A percentile compares a stretch with the other conserved stretches of the same genome.
These are phyloP conservation scores for Luidia sarsii DNA, from an alignment of 53 echinoderm and acorn worm species.

Conservation along the genomic window DNA sequence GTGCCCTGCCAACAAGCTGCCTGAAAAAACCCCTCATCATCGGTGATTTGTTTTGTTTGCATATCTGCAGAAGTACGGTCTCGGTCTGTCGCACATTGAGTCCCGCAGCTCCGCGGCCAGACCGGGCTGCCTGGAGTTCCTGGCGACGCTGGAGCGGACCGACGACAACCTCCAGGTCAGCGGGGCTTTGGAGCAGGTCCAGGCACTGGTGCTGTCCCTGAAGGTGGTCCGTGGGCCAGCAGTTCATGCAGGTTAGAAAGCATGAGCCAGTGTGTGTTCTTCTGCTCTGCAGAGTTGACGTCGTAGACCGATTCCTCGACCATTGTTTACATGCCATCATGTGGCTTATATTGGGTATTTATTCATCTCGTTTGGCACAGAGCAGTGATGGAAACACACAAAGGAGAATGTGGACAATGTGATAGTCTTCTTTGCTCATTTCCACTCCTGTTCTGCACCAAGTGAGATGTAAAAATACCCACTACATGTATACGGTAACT, in stretches of 20 bases:
- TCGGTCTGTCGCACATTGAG: conserved; percentile 47
- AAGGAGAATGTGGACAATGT: too few relatives aligned
- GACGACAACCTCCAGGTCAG: background rate
- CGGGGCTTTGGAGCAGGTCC: conserved; percentile 18
- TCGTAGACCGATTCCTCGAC: background rate
- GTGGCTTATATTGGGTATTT: too few relatives aligned
- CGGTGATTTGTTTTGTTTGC: too few relatives aligned
- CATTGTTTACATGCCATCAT: background rate
- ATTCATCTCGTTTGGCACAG: too few relatives aligned
- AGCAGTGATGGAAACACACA: too few relatives aligned
- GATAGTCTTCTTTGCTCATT: too few relatives aligned
- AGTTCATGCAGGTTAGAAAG: conserved; percentile 39
- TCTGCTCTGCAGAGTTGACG: background rate
- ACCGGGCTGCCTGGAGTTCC: conserved; percentile 27
- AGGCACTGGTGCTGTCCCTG: conserved; percentile 30
- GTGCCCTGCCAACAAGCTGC: too few relatives aligned
- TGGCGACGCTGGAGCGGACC: conserved; percentile 14
- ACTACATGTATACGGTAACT: too few relatives aligned
- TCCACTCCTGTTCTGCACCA: too few relatives aligned
- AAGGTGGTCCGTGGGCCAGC: conserved; percentile 8
- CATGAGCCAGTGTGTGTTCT: background rate
- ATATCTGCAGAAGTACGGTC: background rate
- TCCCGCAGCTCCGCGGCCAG: conserved; percentile 24
- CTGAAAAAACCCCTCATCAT: too few relatives aligned
- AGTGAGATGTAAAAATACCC: too few relatives aligned